Percentiles rank a stretch among this genome's conserved stretches.
These are phyloP conservation scores for Epirrita christyi DNA, from an alignment of 2,888 invertebrate species.

Conservation along the genomic window DNA sequence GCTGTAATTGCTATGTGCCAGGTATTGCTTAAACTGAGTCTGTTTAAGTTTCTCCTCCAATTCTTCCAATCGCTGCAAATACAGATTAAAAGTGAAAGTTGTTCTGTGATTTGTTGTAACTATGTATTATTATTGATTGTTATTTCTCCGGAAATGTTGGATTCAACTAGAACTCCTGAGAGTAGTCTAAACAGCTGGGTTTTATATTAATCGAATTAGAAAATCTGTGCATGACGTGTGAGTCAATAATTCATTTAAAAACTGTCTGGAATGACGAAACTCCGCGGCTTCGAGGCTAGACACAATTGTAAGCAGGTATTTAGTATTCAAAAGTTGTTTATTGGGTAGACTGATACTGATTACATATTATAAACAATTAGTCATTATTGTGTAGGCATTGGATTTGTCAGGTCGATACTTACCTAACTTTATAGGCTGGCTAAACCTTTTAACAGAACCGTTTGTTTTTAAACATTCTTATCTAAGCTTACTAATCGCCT, in stretches of 20 bases:
- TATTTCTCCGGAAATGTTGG: constrained; percentile 2
- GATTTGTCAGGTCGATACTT: too few relatives aligned
- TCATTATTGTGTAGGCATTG: too few relatives aligned
- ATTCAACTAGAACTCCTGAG: constrained; percentile 4
- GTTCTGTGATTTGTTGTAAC: constrained; percentile 16
- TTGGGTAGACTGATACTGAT: background rate
- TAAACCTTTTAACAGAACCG: too few relatives aligned
- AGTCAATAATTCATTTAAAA: background rate
- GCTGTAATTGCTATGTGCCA: constrained; percentile 62
- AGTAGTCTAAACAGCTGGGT: background rate
- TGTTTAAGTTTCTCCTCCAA: constrained; percentile 78
- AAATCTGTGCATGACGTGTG: background rate
- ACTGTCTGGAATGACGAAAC: background rate
- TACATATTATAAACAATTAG: background rate
- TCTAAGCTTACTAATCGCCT: background rate
- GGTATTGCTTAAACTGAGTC: constrained; percentile 72
- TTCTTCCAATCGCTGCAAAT: constrained; percentile 68
- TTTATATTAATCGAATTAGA: background rate
- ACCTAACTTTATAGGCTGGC: too few relatives aligned
- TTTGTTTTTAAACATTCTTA: too few relatives aligned
- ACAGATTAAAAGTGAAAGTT: constrained; percentile 51
- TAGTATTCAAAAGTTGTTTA: background rate
- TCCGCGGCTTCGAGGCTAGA: background rate
- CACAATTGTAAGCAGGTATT: background rate
- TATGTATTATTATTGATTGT: constrained; percentile 13